A percentile compares a stretch with the other conserved stretches of the same genome.
Evolutionary conservation across 2,113 vertebrate species (phyloP).

Genomic region (Ptilorrhoa leucosticta): DNA sequence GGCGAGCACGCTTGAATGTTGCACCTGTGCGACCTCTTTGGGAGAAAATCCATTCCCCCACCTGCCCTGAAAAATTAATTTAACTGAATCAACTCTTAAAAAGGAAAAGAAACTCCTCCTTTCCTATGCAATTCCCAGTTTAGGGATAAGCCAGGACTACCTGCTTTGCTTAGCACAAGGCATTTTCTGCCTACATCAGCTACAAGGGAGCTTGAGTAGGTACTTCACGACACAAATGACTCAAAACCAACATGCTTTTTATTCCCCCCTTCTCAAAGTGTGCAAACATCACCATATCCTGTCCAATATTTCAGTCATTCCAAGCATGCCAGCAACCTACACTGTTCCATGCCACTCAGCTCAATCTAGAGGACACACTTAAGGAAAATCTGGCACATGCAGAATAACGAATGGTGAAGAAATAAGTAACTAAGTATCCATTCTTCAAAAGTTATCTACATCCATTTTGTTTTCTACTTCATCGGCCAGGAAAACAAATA

Average conservation of each 20-base stretch:
- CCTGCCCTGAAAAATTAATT: neutral
- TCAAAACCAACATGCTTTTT: neutral
- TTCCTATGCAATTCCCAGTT: neutral
- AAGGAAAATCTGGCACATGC: neutral
- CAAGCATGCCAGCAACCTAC: neutral
- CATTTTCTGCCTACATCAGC: neutral
- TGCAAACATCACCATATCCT: neutral
- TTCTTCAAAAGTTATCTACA: neutral
- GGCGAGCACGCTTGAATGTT: rapidly evolving
- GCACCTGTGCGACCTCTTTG: neutral
- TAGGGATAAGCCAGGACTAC: neutral
- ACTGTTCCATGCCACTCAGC: neutral
- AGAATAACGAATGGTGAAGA: neutral
- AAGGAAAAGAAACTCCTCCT: neutral
- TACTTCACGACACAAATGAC: neutral
- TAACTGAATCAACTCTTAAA: neutral
- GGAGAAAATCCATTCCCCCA: neutral
- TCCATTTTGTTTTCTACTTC: neutral
- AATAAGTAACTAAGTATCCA: neutral
- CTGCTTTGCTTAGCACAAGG: neutral
- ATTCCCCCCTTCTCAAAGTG: neutral
- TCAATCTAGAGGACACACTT: neutral
- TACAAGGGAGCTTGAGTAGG: neutral
- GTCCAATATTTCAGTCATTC: neutral
- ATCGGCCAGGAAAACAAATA: neutral